Evolutionary conservation across 2,888 invertebrate species (phyloP).

Genomic region (Cactoblastis cactorum): DNA sequence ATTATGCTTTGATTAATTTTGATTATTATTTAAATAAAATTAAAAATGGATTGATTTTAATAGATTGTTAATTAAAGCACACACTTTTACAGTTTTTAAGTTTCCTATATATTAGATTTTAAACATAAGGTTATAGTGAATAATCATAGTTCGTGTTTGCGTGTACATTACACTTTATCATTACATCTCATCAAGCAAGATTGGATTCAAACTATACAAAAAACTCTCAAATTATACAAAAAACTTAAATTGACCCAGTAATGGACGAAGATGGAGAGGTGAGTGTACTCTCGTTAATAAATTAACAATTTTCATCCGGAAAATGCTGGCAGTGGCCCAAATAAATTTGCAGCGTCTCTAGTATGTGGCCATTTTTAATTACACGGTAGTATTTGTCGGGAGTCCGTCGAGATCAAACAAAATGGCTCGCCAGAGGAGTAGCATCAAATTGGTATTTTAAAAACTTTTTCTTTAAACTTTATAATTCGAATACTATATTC

Average conservation of each 20-base stretch:
- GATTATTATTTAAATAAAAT: too few relatives aligned
- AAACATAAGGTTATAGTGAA: too few relatives aligned
- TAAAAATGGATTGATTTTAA: too few relatives aligned
- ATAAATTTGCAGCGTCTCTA: conserved; percentile 11
- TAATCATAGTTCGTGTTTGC: too few relatives aligned
- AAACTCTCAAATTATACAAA: neutral
- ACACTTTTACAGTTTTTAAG: too few relatives aligned
- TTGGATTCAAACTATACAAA: too few relatives aligned
- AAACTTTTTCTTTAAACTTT: neutral
- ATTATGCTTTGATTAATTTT: too few relatives aligned
- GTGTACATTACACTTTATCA: too few relatives aligned
- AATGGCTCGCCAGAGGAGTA: neutral
- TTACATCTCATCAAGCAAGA: too few relatives aligned
- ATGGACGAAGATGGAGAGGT: conserved; percentile 45
- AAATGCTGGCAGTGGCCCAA: conserved; percentile 33
- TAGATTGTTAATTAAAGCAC: too few relatives aligned
- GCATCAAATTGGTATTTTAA: conserved; percentile 6
- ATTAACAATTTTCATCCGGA: conserved; percentile 18
- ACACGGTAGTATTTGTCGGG: neutral
- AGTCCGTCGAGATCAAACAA: neutral
- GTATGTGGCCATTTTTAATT: neutral
- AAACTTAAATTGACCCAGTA: conserved; percentile 12
- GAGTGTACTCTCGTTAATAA: conserved; percentile 33
- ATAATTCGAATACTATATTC: neutral
- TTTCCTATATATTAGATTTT: too few relatives aligned